phyloP scores from a whole-genome alignment of 2,797 vertebrate species.

The Dallia pectoralis region DNA sequence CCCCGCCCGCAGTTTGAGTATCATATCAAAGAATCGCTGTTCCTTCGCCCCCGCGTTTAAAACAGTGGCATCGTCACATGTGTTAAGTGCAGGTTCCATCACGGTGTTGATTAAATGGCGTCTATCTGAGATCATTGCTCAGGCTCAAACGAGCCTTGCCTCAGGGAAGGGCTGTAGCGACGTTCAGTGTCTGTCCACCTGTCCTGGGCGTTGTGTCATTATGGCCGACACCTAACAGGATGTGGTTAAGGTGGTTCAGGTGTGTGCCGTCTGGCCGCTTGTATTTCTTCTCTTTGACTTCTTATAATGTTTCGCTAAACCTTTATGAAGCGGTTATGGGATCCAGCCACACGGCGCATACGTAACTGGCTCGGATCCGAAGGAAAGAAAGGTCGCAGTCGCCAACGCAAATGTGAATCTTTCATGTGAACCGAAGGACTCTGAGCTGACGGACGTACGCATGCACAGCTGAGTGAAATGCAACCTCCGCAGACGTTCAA shows the following conservation, averaged over 20 bases:
- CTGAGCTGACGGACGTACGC: conserved; percentile 20
- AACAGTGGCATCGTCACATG: conserved; percentile 45
- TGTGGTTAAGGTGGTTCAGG: conserved; percentile 57
- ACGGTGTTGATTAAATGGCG: conserved; percentile 49
- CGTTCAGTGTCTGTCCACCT: conserved; percentile 35
- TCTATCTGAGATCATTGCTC: conserved; percentile 22
- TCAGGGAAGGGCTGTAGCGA: conserved; percentile 40
- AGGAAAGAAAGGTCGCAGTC: neutral
- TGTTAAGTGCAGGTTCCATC: conserved; percentile 42
- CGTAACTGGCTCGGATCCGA: neutral
- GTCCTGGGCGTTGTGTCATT: conserved; percentile 20
- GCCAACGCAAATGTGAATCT: neutral
- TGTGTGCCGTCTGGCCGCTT: conserved; percentile 19
- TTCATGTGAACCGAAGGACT: conserved; percentile 22
- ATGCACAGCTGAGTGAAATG: conserved; percentile 26
- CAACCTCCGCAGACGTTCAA: conserved; percentile 28
- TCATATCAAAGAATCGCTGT: conserved; percentile 14
- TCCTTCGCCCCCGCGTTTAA: conserved; percentile 52
- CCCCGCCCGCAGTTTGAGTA: conserved; percentile 10
- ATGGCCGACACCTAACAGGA: conserved; percentile 34
- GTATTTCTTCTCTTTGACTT: conserved; percentile 24
- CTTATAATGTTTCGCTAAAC: conserved; percentile 21
- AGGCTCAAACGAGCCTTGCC: conserved; percentile 42
- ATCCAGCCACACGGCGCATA: conserved; percentile 5
- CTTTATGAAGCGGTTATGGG: conserved; percentile 34